phyloP scores from a whole-genome alignment of 2,888 invertebrate species.

The Amiota mariae region DNA sequence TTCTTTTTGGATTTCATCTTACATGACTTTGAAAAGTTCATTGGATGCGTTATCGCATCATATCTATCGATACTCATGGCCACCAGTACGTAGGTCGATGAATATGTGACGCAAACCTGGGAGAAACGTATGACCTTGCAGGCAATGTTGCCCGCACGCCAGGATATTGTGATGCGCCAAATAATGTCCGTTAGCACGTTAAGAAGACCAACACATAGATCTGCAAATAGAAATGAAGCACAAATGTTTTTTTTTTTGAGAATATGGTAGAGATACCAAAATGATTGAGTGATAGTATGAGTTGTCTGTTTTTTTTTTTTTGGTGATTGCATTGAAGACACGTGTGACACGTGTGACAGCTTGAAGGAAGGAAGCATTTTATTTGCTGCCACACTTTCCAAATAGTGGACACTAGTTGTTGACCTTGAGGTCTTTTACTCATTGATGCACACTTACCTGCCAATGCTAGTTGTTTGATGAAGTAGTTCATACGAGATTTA shows the following conservation, averaged over 20 bases:
- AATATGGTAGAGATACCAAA: background rate
- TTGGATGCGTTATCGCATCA: conserved; percentile 94
- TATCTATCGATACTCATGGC: conserved; percentile 94
- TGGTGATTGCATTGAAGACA: background rate
- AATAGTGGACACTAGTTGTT: background rate
- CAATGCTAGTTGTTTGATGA: conserved; percentile 92
- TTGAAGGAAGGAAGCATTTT: background rate
- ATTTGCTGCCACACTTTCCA: background rate
- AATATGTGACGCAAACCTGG: conserved; percentile 91
- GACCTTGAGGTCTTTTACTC: background rate
- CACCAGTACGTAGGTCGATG: conserved; percentile 93
- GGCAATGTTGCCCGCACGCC: conserved; percentile 90
- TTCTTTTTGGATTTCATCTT: conserved; percentile 75
- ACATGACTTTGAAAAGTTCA: conserved; percentile 97
- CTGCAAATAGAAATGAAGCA: conserved; percentile 75
- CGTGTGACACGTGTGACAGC: conserved; percentile 15
- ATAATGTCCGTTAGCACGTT: conserved; percentile 92
- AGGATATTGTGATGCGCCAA: conserved; percentile 90
- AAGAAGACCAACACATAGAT: conserved; percentile 89
- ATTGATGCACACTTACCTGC: conserved; percentile 81
- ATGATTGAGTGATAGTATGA: background rate
- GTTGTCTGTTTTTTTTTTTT: background rate
- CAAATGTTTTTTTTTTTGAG: background rate
- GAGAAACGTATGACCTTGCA: conserved; percentile 90
- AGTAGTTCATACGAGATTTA: conserved; percentile 95